These are phyloP conservation scores for Lysandra bellargus DNA, from an alignment of 2,888 invertebrate species.

Conservation along the genomic window DNA sequence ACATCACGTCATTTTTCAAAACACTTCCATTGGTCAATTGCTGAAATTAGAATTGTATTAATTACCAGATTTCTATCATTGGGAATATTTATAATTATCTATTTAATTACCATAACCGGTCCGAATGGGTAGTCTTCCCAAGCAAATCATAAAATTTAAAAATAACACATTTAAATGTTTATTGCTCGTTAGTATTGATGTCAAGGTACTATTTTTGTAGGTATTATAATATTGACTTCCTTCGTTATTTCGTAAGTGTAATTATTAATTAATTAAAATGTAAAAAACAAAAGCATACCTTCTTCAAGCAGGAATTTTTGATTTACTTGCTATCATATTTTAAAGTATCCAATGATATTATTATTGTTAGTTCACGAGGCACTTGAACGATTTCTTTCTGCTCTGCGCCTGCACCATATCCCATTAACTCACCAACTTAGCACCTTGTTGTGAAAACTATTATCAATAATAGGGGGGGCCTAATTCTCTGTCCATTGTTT, in stretches of 20 bases:
- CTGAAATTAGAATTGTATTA: constrained; percentile 1
- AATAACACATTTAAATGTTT: constrained; percentile 24
- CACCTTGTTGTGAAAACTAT: constrained; percentile 19
- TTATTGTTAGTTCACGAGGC: constrained; percentile 36
- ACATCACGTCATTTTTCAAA: constrained; percentile 15
- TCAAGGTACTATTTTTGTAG: constrained; percentile 23
- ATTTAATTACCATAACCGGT: constrained; percentile 18
- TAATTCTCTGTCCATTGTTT: neutral
- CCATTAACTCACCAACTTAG: constrained; percentile 46
- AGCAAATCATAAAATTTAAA: constrained; percentile 6
- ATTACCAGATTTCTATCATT: constrained; percentile 3
- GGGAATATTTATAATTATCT: constrained; percentile 17
- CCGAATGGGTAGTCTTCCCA: neutral
- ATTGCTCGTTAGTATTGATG: constrained; percentile 8
- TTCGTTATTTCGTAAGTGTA: constrained; percentile 46
- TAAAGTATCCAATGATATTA: neutral
- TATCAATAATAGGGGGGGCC: too few species aligned
- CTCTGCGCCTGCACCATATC: constrained; percentile 38
- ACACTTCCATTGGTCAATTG: neutral
- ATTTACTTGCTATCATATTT: neutral
- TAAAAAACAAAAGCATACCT: neutral
- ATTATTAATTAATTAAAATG: neutral
- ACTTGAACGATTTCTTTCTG: constrained; percentile 54
- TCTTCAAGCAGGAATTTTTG: neutral
- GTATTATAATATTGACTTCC: constrained; percentile 49